These are phyloP conservation scores for Mimumesa dahlbomi DNA, from an alignment of 2,888 invertebrate genomes.

Conservation along the genomic window DNA sequence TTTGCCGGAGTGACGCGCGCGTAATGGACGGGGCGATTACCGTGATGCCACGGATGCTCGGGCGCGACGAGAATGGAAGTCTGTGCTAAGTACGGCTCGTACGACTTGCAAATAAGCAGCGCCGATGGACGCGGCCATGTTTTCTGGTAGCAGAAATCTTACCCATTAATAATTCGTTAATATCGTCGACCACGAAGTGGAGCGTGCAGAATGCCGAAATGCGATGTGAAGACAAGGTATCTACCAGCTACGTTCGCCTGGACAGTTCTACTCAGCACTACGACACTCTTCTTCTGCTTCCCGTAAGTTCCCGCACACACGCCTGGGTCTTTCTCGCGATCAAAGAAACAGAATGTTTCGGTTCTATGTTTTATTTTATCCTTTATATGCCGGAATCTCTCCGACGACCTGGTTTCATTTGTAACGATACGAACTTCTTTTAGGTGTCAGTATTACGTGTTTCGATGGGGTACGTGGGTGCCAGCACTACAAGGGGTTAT, in stretches of 20 bases:
- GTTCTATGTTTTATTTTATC: slow-evolving; percentile 6
- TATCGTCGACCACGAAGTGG: slow-evolving; percentile 57
- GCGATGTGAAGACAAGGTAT: slow-evolving; percentile 97
- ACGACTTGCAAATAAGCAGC: slow-evolving; percentile 63
- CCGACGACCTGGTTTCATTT: too few relatives aligned
- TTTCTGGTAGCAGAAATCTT: slow-evolving; percentile 79
- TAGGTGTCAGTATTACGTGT: slow-evolving; percentile 94
- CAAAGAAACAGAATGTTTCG: too few relatives aligned
- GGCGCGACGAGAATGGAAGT: slow-evolving; percentile 58
- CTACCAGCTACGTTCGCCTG: slow-evolving; percentile 99
- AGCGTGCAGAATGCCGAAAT: slow-evolving; percentile 91
- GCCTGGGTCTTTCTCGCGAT: slow-evolving; percentile 24
- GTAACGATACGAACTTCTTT: too few relatives aligned
- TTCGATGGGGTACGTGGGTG: slow-evolving; percentile 90
- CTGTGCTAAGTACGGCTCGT: slow-evolving; percentile 53
- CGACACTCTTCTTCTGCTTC: slow-evolving; percentile 97
- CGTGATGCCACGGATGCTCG: slow-evolving; percentile 52
- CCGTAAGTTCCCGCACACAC: slow-evolving; percentile 91
- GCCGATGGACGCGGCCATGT: slow-evolving; percentile 79
- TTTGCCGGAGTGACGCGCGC: slow-evolving; percentile 67
- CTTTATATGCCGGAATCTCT: too few relatives aligned
- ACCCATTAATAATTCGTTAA: slow-evolving; percentile 66
- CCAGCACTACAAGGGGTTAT: slow-evolving; percentile 96
- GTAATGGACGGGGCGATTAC: slow-evolving; percentile 63
- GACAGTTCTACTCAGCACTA: slow-evolving; percentile 95